Conservation (phyloP, 2,888 invertebrate genomes). For the Xestia ashworthii region DNA sequence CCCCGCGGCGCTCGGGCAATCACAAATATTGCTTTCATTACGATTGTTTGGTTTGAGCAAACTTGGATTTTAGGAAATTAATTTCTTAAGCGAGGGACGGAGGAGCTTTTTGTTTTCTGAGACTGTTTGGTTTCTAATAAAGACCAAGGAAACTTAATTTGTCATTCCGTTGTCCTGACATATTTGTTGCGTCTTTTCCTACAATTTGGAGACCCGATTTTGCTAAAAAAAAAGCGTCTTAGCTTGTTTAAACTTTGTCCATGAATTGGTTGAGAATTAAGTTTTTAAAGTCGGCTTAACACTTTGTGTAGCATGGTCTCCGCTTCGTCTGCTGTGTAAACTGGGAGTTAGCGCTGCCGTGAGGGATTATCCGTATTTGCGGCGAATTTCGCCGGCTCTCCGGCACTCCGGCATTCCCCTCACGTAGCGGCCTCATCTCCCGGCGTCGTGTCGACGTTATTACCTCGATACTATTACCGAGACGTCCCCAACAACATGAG, state of each 20-base stretch:
- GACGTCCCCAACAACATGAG: conserved; percentile 71
- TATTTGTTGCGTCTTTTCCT: background rate
- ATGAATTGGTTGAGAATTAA: conserved; percentile 60
- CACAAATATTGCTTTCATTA: conserved; percentile 49
- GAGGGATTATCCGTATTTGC: conserved; percentile 84
- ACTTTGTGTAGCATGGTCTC: conserved; percentile 65
- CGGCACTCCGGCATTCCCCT: conserved; percentile 76
- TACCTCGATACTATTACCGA: conserved; percentile 84
- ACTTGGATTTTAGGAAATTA: conserved; percentile 39
- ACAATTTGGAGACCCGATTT: background rate
- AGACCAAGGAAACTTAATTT: conserved; percentile 5
- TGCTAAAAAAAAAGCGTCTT: conserved; percentile 24
- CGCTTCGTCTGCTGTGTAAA: conserved; percentile 77
- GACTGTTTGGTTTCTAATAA: conserved; percentile 38
- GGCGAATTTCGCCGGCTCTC: conserved; percentile 72
- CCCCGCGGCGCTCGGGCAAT: conserved; percentile 42
- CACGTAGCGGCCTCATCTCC: conserved; percentile 86
- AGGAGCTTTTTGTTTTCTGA: background rate
- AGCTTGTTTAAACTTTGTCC: conserved; percentile 57
- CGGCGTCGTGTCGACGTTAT: conserved; percentile 85
- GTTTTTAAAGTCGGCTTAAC: conserved; percentile 68
- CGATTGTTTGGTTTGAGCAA: conserved; percentile 24
- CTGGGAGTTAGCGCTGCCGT: conserved; percentile 77
- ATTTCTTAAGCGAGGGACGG: conserved; percentile 3
- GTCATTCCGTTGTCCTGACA: background rate